Evolutionary conservation across 53 echinoderm and acorn worm genomes (phyloP), one percentile per base, ranked within the genome.

Genomic region (Antedon mediterranea): DNA sequence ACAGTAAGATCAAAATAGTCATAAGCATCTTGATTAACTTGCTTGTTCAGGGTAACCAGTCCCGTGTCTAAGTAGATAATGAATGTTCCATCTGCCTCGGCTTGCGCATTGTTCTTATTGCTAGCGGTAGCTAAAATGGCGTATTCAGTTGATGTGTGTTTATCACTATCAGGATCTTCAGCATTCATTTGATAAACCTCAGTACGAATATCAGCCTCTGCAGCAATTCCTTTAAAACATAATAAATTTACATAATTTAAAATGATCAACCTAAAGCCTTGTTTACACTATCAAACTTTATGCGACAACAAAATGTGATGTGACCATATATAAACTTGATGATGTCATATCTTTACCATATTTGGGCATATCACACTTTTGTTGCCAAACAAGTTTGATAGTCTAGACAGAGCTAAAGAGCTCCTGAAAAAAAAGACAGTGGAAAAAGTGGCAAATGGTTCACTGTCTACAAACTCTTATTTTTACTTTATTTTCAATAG

Each of bases 1-100:
- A 93, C 85, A 1, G 86, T 82, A 30, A 93, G 28, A 43, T 90
- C 90, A 75, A 90, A 93, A 78, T 82, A 93, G 0, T 90, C 93
- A 0, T 79, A 13, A 34, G 72, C 72, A 82, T 74, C 31, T 15
- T 78, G 30, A 14, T 73, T 71, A 28, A 88, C 79, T 27, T 78
- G 29, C 32, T 86, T 86, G 28, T 81, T 77, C 43, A 82, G 88
- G 3, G 74, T 71, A 2, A 93, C 74, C 34, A 78, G 74, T 15
- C 93, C 93, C 23, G 90, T 86, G 31, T 72, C 70, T 34, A 80
- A 37, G 26, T 82, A 79, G 0, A 90, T 81, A 72, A 74, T 72
- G 84, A 90, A 90, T 23, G 73, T 80, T 31, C 0, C 43, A 15
- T 75, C 81, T n/a, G 71, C 85, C 9, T 76, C 0, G 37, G 73